phyloP scores from a whole-genome alignment of 2,113 vertebrate genomes.

The Todiramphus chloris region DNA sequence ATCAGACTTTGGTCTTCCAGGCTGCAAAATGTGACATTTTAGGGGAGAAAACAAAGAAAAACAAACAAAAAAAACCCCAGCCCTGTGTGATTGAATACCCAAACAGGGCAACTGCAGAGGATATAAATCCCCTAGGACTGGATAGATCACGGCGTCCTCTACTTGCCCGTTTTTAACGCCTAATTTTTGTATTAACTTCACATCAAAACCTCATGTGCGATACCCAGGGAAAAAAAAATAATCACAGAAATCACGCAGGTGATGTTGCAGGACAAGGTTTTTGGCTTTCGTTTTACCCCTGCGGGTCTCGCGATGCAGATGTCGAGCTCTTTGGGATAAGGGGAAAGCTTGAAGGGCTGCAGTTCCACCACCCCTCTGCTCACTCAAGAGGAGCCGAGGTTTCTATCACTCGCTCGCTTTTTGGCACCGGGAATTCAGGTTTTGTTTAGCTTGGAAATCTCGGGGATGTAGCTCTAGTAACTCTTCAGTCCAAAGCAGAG shows the following conservation, averaged over 20 bases:
- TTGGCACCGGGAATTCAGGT: neutral
- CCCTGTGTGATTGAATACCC: neutral
- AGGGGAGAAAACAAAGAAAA: neutral
- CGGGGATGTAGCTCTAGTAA: neutral
- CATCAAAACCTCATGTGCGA: neutral
- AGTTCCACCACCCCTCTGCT: too few relatives aligned
- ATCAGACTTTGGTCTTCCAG: neutral
- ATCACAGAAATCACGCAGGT: neutral
- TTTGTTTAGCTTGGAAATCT: slow-evolving; percentile 46
- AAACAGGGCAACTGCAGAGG: neutral
- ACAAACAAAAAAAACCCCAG: neutral
- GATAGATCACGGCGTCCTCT: rapidly evolving
- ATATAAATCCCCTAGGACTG: neutral
- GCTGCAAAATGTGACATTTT: neutral
- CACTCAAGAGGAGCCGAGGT: neutral
- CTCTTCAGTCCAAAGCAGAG: neutral
- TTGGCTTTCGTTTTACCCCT: neutral
- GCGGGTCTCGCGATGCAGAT: neutral
- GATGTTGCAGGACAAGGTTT: neutral
- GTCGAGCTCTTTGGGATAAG: neutral
- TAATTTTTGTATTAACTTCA: neutral
- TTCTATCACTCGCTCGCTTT: neutral
- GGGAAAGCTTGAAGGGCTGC: neutral
- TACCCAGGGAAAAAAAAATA: neutral
- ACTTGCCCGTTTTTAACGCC: neutral